phyloP scores from a whole-genome alignment of 2,113 vertebrate species.

The Oenanthe melanoleuca region DNA sequence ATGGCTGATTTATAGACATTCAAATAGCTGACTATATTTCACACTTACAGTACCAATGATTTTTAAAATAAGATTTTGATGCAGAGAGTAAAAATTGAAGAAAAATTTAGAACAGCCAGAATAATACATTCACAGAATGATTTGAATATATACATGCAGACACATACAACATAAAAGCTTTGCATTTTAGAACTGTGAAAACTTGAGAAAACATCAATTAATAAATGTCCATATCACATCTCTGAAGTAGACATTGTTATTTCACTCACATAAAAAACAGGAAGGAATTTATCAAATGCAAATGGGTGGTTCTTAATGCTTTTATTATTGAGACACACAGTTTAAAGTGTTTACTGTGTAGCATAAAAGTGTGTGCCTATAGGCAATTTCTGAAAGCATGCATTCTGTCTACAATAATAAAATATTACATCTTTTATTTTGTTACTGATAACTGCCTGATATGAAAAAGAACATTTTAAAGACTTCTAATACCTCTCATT shows the following conservation, averaged over 20 bases:
- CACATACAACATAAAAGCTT: neutral
- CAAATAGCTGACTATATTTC: slow-evolving; percentile 59
- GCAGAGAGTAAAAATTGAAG: neutral
- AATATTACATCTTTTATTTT: slow-evolving; percentile 62
- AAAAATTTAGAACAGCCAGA: neutral
- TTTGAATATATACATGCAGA: neutral
- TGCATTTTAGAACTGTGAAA: neutral
- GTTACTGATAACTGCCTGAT: slow-evolving; percentile 18
- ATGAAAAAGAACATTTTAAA: slow-evolving; percentile 9
- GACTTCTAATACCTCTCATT: neutral
- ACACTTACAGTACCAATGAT: slow-evolving; percentile 57
- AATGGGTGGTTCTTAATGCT: neutral
- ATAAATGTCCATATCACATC: neutral
- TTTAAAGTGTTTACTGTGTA: slow-evolving; percentile 50
- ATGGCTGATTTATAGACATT: slow-evolving; percentile 63
- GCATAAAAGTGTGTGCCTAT: slow-evolving; percentile 16
- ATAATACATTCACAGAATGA: neutral
- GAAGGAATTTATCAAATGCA: neutral
- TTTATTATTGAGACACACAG: slow-evolving; percentile 32
- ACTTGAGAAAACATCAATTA: neutral
- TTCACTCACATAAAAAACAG: neutral
- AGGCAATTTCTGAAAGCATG: slow-evolving; percentile 55
- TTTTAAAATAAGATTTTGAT: slow-evolving; percentile 50
- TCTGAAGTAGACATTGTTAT: neutral
- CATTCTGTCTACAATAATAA: slow-evolving; percentile 64